Evolutionary conservation across 2,113 vertebrate species (phyloP), one percentile per base, ranked within the genome.

Genomic region (Seriola dumerili): DNA sequence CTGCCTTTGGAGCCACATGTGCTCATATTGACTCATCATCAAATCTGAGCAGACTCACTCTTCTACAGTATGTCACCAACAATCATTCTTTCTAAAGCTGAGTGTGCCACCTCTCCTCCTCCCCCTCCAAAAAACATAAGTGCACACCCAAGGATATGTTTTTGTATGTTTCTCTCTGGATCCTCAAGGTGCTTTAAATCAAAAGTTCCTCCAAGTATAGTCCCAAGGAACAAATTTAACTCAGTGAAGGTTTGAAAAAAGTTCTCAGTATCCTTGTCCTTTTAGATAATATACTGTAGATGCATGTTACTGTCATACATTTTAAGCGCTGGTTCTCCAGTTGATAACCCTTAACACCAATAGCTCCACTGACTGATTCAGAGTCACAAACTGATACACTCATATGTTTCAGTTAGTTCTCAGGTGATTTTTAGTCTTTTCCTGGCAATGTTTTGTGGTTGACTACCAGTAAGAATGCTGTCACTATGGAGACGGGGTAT

Each of bases 351-450:
- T 19, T 38, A 7, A 70, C 12, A 44, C 4, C 17, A 17, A 52
- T 3, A 44, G 23, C 70, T 21, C 50, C 7, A n/a, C 50, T 50
- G 17, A 52, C 7, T 52, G 17, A 52, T n/a, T 52, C 50, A 52
- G 50, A 19, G 50, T 52, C 7, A 52, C 3, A 17, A 17, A 21
- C 17, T 52, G 8, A 52, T 52, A 52, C 2, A 17, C 16, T 16
- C 46, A 50, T 17, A 50, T 50, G 1, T 50, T 17, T 50, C 46
- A 50, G 16, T 17, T 50, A 19, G 16, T 50, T 50, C 46, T 50
- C 16, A 57, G 50, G 14, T 32, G 6, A 16, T 42, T 70, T 77
- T 57, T 61, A 10, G 32, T 63, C 44, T 3, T 72, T 76, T 72
- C 40, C 25, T 44, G 21, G 2, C 3, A 55, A 62, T 55, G 29